Conservation (phyloP, 2,113 vertebrate species). For the Mixornis gularis region DNA sequence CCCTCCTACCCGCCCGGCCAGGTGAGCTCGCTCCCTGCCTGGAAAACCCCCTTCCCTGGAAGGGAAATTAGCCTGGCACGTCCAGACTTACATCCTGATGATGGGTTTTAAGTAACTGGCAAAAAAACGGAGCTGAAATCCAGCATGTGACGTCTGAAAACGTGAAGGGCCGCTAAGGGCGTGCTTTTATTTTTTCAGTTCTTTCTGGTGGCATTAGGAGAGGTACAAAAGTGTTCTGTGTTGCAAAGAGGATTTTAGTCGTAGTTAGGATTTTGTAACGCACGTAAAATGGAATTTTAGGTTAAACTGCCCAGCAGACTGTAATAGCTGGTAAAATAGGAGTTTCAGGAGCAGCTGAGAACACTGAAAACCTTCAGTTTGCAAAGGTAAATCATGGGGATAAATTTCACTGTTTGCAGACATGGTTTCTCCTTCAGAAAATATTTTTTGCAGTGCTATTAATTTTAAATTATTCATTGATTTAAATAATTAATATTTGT, state of each 20-base stretch:
- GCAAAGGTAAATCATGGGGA: neutral
- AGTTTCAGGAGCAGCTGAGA: neutral
- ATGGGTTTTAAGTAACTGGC: neutral
- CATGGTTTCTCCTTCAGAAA: neutral
- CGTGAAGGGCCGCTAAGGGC: rapidly evolving
- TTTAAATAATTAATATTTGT: neutral
- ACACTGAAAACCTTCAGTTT: neutral
- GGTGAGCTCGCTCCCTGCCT: slow-evolving; percentile 20
- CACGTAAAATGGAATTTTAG: neutral
- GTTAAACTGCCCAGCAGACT: neutral
- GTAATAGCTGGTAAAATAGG: neutral
- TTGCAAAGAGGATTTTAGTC: neutral
- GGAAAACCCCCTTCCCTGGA: neutral
- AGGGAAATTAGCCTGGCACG: neutral
- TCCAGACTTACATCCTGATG: rapidly evolving
- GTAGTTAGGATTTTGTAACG: neutral
- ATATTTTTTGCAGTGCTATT: neutral
- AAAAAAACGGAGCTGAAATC: neutral
- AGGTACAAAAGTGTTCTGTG: neutral
- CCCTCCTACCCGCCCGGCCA: slow-evolving; percentile 70
- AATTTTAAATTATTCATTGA: neutral
- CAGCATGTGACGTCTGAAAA: rapidly evolving
- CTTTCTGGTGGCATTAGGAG: neutral
- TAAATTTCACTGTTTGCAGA: neutral
- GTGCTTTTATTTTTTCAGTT: neutral